Evolutionary conservation across 1,140 invertebrate species (phyloP), one percentile per base, ranked within the genome.

Genomic region (Drosophila seguyi): DNA sequence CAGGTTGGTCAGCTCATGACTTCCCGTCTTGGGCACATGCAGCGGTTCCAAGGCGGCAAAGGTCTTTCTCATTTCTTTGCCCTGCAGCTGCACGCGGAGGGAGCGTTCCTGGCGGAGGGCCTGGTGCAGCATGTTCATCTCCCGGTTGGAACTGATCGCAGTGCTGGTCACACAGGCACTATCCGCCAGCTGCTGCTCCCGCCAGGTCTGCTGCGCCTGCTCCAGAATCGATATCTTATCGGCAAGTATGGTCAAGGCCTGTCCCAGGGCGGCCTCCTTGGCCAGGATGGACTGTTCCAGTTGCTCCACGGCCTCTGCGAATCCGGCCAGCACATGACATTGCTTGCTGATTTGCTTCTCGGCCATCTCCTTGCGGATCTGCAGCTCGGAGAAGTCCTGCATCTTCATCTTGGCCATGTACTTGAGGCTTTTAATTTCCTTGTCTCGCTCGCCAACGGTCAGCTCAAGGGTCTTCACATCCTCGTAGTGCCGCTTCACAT

Each of bases 341-440:
- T 96, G 95, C 75, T 96, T 95, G 22, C 95, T 96, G 53, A 99
- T 92, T 92, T 98, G 98, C 92, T 98, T 98, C 92, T 99, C 99
- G 4, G 97, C 96, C 67, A 99, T 94, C 90, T 99, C 98, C 81
- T 98, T 96, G 14, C 98, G 94, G 31, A 99, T 95, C 75, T 96
- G 96, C 95, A 98, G 97, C 93, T 99, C 97, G 39, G 97, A 98
- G 39, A 98, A 92, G 93, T 99, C 98, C 90, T 99, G 98, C 94
- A 98, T 97, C 93, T 99, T 99, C 25, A 94, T 94, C 93, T 98
- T 97, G 6, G 99, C 92, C 27, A 95, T 94, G 83, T 97, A 95
- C 93, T 96, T 96, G 1, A 98, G 93, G 81, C 99, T 97, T 63
- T 97, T 95, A 71, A 99, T 96, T 84, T 99, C 97, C 25, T 95